A percentile compares a stretch with the other conserved stretches of the same genome.
These are phyloP conservation scores for Hydrolagus colliei DNA, from an alignment of 2,797 vertebrate species.

Conservation along the genomic window DNA sequence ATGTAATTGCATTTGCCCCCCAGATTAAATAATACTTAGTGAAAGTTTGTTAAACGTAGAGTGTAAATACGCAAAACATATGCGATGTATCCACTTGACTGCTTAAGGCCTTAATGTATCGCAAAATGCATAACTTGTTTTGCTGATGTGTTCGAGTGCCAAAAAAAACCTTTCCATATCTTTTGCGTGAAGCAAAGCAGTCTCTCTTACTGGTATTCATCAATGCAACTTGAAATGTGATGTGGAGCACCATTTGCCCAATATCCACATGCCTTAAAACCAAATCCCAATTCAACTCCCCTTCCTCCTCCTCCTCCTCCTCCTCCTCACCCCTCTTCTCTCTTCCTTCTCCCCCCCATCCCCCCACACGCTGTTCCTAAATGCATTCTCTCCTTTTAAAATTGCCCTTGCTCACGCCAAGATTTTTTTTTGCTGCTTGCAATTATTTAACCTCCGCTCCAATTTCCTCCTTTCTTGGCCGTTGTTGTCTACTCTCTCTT, in stretches of 20 bases:
- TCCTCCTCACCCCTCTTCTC: not conserved
- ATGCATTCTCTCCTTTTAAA: too few species aligned
- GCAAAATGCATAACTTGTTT: not conserved
- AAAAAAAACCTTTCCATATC: conserved; percentile 4
- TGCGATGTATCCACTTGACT: conserved; percentile 21
- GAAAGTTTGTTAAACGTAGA: not conserved
- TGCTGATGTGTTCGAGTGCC: not conserved
- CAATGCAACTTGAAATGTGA: conserved; percentile 16
- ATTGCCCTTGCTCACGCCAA: too few species aligned
- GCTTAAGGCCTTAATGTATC: conserved; percentile 10
- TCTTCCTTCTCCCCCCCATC: too few species aligned
- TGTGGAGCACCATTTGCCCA: not conserved
- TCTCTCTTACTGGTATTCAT: conserved; percentile 4
- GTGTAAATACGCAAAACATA: conserved; percentile 17
- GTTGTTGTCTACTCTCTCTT: too few species aligned
- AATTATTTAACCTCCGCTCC: too few species aligned
- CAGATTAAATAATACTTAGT: conserved; percentile 7
- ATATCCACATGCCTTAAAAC: not conserved
- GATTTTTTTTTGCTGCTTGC: too few species aligned
- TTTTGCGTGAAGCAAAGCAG: not conserved
- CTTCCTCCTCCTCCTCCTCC: too few species aligned
- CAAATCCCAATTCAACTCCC: not conserved
- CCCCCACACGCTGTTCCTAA: too few species aligned
- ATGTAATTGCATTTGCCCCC: conserved; percentile 8
- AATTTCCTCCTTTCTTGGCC: too few species aligned